These are phyloP conservation scores for Trichonephila clavata DNA, from an alignment of 1,140 invertebrate genomes.

Conservation along the genomic window DNA sequence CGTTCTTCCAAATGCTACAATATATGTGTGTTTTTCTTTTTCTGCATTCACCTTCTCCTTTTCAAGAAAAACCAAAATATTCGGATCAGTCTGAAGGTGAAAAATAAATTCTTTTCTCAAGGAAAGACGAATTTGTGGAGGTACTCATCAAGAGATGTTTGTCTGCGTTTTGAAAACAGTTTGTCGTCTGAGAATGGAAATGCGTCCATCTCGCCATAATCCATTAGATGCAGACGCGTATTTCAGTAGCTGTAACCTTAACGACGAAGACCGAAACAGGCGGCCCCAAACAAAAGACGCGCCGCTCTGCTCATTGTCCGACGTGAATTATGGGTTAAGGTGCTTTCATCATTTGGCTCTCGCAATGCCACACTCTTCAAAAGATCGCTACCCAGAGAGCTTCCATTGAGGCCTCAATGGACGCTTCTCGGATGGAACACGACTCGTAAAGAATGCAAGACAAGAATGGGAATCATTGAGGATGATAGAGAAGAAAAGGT, in stretches of 20 bases:
- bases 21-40: too few relatives aligned
- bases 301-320: not conserved
- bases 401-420: not conserved
- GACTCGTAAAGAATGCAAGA: not conserved
- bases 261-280: not conserved
- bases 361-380: not conserved
- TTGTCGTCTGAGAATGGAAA: not conserved
- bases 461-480: not conserved
- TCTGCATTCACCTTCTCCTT: too few relatives aligned
- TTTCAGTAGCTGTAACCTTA: slow-evolving; percentile 19
- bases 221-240: not conserved
- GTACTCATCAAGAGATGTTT: not conserved
- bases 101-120: not conserved
- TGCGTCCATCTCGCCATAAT: too few relatives aligned
- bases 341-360: slow-evolving; percentile 1
- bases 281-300: not conserved
- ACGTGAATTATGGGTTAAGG: slow-evolving; percentile 36
- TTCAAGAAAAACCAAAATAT: too few relatives aligned
- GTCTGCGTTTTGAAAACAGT: not conserved
- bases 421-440: not conserved
- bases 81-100: too few relatives aligned
- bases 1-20: too few relatives aligned
- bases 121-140: not conserved
- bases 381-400: not conserved
- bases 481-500: not conserved